Evolutionary conservation across 2,113 vertebrate species (phyloP).

Genomic region (Microcebus lehilahytsara): DNA sequence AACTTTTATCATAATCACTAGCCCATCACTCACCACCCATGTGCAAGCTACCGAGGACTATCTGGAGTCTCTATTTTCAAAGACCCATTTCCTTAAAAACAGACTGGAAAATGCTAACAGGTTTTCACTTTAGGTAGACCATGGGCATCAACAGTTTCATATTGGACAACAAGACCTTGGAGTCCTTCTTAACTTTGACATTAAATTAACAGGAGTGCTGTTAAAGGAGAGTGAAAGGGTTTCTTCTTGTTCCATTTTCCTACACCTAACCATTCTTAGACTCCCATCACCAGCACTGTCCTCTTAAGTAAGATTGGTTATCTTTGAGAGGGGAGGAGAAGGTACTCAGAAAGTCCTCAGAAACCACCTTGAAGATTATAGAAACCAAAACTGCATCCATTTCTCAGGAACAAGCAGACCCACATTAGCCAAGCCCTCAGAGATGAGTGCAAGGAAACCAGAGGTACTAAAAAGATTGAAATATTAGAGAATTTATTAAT

Average conservation of each 20-base stretch:
- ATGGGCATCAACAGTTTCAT: background rate
- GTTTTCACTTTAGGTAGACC: background rate
- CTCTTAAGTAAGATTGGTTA: background rate
- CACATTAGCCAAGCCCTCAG: background rate
- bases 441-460: background rate
- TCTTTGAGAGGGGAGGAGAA: background rate
- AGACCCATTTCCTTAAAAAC: constrained; percentile 31
- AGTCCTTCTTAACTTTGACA: background rate
- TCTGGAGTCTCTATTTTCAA: background rate
- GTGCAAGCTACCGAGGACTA: background rate
- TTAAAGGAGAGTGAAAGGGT: background rate
- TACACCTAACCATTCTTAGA: background rate
- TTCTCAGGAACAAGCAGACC: background rate
- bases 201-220: background rate
- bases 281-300: background rate
- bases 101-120: background rate
- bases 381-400: background rate
- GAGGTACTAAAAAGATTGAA: background rate
- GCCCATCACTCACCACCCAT: background rate
- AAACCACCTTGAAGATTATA: background rate
- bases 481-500: constrained; percentile 18
- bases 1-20: background rate
- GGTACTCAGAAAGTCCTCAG: background rate
- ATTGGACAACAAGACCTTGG: background rate
- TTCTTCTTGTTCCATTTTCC: background rate